phyloP scores from a whole-genome alignment of 2,888 invertebrate species.

The Drosophila mimetica region DNA sequence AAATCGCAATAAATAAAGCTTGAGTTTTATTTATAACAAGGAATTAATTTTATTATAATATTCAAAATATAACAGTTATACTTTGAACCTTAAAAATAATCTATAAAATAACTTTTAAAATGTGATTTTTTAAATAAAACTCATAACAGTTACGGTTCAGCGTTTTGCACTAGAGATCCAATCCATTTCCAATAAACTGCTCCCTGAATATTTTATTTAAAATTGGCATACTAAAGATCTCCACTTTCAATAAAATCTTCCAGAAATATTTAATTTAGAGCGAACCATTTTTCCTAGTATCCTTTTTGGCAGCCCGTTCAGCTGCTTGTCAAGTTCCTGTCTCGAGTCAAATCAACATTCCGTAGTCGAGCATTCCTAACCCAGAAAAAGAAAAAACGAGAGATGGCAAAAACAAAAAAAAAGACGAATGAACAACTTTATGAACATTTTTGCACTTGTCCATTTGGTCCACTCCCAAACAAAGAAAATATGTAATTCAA shows the following conservation, averaged over 20 bases:
- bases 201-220: too few species aligned
- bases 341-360: constrained; percentile 40
- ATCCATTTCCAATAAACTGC: too few species aligned
- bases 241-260: background rate
- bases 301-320: constrained; percentile 20
- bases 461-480: constrained; percentile 47
- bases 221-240: background rate
- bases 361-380: constrained; percentile 12
- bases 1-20: too few species aligned
- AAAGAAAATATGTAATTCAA: constrained; percentile 65
- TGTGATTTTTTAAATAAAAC: too few species aligned
- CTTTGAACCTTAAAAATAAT: too few species aligned
- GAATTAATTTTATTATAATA: too few species aligned
- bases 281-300: constrained; percentile 13
- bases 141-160: too few species aligned
- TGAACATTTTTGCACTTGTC: constrained; percentile 70
- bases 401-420: background rate
- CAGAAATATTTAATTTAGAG: constrained; percentile 7
- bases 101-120: too few species aligned
- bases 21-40: too few species aligned
- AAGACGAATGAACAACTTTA: constrained; percentile 49
- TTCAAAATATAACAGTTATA: too few species aligned
- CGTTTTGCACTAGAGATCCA: too few species aligned
- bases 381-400: constrained; percentile 12
- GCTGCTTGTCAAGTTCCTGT: constrained; percentile 4